These are phyloP conservation scores for Drosophila vallismaia DNA, from an alignment of 2,888 invertebrate species.

Conservation along the genomic window DNA sequence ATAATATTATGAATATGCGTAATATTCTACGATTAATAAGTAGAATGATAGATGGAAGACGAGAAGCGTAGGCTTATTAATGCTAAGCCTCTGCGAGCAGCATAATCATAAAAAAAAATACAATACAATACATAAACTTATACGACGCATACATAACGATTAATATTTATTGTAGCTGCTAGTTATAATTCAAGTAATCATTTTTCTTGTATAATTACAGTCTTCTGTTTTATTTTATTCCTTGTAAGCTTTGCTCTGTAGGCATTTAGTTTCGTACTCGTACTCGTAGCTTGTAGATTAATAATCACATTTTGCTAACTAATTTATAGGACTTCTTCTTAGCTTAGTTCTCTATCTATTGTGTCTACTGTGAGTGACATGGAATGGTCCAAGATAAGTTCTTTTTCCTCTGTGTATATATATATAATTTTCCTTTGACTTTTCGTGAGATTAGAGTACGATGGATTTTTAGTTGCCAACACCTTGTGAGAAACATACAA, in stretches of 20 bases:
- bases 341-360: slow-evolving; percentile 45
- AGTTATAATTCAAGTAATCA: slow-evolving; percentile 48
- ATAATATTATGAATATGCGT: slow-evolving; percentile 26
- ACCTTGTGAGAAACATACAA: slow-evolving; percentile 54
- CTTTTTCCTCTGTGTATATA: slow-evolving; percentile 48
- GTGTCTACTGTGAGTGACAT: slow-evolving; percentile 47
- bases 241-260: slow-evolving; percentile 73
- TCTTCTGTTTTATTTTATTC: slow-evolving; percentile 56
- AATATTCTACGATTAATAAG: slow-evolving; percentile 41
- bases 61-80: slow-evolving; percentile 21
- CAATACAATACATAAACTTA: slow-evolving; percentile 32
- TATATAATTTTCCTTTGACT: slow-evolving; percentile 52
- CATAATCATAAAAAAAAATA: slow-evolving; percentile 34
- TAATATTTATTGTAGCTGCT: slow-evolving; percentile 73
- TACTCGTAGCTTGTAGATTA: slow-evolving; percentile 21
- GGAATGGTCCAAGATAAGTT: slow-evolving; percentile 44
- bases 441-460: slow-evolving; percentile 23
- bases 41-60: slow-evolving; percentile 21
- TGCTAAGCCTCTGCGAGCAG: slow-evolving; percentile 17
- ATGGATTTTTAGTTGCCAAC: slow-evolving; percentile 70
- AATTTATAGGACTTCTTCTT: slow-evolving; percentile 49
- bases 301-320: slow-evolving; percentile 43
- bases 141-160: slow-evolving; percentile 42
- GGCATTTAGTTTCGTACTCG: slow-evolving; percentile 71
- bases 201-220: slow-evolving; percentile 54